A percentile compares a stretch with the other conserved stretches of the same genome.
Evolutionary conservation across 2,888 invertebrate species (phyloP).

Genomic region (Ferdinandea cuprea): DNA sequence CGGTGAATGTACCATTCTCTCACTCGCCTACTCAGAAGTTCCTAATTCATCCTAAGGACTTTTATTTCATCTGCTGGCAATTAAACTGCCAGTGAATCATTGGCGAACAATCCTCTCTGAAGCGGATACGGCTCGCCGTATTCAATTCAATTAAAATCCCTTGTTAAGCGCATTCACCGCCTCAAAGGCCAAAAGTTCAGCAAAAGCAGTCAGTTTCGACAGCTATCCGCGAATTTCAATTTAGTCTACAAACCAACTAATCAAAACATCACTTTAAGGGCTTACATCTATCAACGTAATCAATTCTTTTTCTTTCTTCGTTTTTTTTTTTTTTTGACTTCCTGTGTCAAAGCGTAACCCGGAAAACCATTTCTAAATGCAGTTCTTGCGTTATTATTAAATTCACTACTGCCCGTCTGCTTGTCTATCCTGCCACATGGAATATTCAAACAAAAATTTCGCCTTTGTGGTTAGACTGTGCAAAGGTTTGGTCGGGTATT

Average conservation of each 20-base stretch:
- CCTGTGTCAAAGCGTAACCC: conserved; percentile 1
- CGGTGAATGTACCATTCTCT: too few species aligned
- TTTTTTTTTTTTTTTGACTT: too few species aligned
- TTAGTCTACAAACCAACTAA: neutral
- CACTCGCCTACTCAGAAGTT: too few species aligned
- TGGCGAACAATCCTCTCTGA: too few species aligned
- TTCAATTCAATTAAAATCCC: too few species aligned
- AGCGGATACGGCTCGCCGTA: too few species aligned
- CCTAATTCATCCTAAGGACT: too few species aligned
- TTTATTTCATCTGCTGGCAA: too few species aligned
- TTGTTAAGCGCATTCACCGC: too few species aligned
- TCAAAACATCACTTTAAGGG: conserved; percentile 17
- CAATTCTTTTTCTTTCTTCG: neutral
- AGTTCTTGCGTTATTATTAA: conserved; percentile 29
- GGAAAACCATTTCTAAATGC: conserved; percentile 17
- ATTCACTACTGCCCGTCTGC: neutral
- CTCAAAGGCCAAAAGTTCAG: neutral
- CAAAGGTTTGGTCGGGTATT: neutral
- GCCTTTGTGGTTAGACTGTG: conserved; percentile 16
- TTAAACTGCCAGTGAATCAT: too few species aligned
- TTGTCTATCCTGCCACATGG: neutral
- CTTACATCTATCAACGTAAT: conserved; percentile 6
- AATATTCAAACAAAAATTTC: conserved; percentile 11
- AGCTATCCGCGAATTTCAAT: conserved; percentile 24
- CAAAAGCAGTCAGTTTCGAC: neutral